Percentiles rank a stretch among this genome's conserved stretches.
Conservation (phyloP, 1,140 invertebrate genomes). For the Cyclina sinensis region DNA sequence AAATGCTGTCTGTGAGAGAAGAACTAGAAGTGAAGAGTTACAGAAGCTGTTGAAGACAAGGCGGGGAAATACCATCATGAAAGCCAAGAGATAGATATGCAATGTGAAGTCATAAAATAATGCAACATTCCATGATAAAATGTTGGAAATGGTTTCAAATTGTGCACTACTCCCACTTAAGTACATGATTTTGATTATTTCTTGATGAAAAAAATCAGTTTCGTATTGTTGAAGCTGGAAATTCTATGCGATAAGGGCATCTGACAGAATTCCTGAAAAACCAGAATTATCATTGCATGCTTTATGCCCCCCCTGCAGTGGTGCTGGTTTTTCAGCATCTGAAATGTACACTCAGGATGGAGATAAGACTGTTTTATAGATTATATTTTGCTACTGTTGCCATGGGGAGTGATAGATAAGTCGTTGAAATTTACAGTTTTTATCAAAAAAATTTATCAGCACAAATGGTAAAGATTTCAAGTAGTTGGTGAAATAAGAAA, state of each 20-base stretch:
- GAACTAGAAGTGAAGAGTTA: neutral
- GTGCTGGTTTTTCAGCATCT: slow-evolving; percentile 7
- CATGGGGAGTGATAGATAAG: slow-evolving; percentile 61
- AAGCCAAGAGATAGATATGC: neutral
- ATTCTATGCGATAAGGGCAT: slow-evolving; percentile 13
- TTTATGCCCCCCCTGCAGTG: slow-evolving; percentile 33
- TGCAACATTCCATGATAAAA: slow-evolving; percentile 4
- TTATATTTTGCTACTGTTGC: slow-evolving; percentile 56
- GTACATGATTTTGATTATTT: neutral
- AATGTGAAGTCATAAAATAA: neutral
- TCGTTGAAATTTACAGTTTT: slow-evolving; percentile 64
- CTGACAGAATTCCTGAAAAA: neutral
- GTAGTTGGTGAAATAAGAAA: slow-evolving; percentile 9
- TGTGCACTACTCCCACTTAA: neutral
- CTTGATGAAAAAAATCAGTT: neutral
- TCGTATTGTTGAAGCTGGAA: neutral
- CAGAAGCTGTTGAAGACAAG: neutral
- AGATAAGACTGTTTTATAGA: slow-evolving; percentile 62
- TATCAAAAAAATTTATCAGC: slow-evolving; percentile 61
- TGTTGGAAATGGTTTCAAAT: neutral
- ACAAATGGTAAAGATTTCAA: slow-evolving; percentile 50
- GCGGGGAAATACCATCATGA: neutral
- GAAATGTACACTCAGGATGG: slow-evolving; percentile 57
- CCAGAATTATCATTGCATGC: slow-evolving; percentile 7
- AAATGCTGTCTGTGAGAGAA: too few species aligned